Evolutionary conservation across 2,797 vertebrate species (phyloP).

Genomic region (Tokudaia muenninki): DNA sequence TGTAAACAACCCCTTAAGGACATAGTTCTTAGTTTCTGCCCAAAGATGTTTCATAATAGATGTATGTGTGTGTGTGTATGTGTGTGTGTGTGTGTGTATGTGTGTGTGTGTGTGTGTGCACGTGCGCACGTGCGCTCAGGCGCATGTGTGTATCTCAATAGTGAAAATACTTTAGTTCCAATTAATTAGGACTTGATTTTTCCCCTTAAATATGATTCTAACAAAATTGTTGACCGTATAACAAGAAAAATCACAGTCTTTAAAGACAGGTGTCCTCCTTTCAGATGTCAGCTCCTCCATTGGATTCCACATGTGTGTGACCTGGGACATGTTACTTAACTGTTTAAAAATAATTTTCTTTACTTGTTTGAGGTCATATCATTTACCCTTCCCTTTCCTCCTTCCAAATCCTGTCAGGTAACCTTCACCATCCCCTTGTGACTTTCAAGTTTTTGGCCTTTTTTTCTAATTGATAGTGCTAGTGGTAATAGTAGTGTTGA

Average conservation of each 20-base stretch:
- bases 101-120: no score
- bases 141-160: neutral
- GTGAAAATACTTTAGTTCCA: neutral
- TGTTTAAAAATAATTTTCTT: neutral
- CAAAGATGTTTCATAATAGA: neutral
- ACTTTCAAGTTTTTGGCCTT: neutral
- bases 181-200: neutral
- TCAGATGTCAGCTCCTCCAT: neutral
- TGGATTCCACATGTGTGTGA: neutral
- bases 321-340: neutral
- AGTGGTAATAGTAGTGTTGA: neutral
- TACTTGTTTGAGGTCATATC: neutral
- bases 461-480: neutral
- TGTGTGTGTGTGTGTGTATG: no score
- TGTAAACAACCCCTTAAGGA: slow-evolving; percentile 1
- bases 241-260: neutral
- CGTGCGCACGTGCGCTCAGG: no score
- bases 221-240: neutral
- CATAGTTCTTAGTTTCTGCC: neutral
- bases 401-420: neutral
- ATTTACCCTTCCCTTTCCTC: neutral
- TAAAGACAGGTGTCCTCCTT: neutral
- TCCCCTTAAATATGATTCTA: neutral
- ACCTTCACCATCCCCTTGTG: neutral
- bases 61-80: neutral